Conservation (phyloP, 2,888 invertebrate genomes). For the Tribolium freemani region DNA sequence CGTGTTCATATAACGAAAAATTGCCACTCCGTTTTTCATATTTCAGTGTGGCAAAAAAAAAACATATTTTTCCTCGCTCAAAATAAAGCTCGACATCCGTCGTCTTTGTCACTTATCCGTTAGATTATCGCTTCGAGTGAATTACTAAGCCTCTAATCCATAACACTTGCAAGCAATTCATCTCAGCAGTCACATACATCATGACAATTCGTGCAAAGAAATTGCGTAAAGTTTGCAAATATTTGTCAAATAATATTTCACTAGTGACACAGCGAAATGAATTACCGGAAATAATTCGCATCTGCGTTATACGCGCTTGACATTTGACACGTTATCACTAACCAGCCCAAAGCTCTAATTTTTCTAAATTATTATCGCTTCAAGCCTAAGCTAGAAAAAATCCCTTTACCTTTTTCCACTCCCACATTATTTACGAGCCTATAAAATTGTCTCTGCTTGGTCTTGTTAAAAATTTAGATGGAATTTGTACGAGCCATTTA, state of each 20-base stretch:
- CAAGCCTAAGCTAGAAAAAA: constrained; percentile 11
- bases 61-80: not conserved
- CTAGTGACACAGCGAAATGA: constrained; percentile 9
- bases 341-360: constrained; percentile 1
- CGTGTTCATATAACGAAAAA: too few relatives aligned
- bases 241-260: constrained; percentile 22
- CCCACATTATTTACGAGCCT: constrained; percentile 30
- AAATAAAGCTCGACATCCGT: not conserved
- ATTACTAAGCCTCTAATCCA: not conserved
- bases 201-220: constrained; percentile 15
- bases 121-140: not conserved
- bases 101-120: not conserved
- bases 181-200: constrained; percentile 13
- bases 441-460: constrained; percentile 30
- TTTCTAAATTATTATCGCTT: constrained; percentile 9
- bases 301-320: constrained; percentile 2
- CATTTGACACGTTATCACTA: constrained; percentile 9
- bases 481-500: constrained; percentile 31
- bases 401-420: constrained; percentile 13
- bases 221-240: constrained; percentile 14
- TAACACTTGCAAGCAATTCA: constrained; percentile 11
- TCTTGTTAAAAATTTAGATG: constrained; percentile 36
- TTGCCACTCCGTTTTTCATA: too few relatives aligned
- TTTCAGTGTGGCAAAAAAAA: too few relatives aligned
- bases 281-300: constrained; percentile 17